These are phyloP conservation scores for Caenorhabditis afra DNA, from an alignment of 2,888 invertebrate species.

Conservation along the genomic window DNA sequence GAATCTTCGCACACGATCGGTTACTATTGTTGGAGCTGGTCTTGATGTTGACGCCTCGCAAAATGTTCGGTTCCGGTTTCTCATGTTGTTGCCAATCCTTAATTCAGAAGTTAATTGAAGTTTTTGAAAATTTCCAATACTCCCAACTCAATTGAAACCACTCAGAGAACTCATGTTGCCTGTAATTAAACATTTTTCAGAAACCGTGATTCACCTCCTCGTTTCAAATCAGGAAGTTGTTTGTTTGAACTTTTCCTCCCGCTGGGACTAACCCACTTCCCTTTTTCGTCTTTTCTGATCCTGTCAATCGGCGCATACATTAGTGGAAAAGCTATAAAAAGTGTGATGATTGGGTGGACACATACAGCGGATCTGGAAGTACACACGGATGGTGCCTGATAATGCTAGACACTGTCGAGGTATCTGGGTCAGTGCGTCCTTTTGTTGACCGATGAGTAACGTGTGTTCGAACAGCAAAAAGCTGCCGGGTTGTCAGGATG, in stretches of 20 bases:
- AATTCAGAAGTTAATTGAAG: background rate
- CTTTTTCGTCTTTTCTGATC: background rate
- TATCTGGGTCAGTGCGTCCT: conserved; percentile 45
- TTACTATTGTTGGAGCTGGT: too few relatives aligned
- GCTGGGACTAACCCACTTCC: conserved; percentile 51
- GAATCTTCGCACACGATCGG: background rate
- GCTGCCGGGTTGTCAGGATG: background rate
- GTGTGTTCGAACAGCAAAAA: conserved; percentile 7
- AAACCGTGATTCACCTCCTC: conserved; percentile 5
- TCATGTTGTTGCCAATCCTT: too few relatives aligned
- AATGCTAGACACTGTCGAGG: conserved; percentile 21
- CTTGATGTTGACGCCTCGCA: too few relatives aligned
- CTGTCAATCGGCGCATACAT: conserved; percentile 20
- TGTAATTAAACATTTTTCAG: conserved; percentile 3
- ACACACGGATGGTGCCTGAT: conserved; percentile 38
- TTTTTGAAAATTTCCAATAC: background rate
- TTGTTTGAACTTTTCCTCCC: conserved; percentile 37
- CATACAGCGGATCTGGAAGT: conserved; percentile 10
- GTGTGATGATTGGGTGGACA: conserved; percentile 30
- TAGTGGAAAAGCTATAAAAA: conserved; percentile 44
- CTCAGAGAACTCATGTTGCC: too few relatives aligned
- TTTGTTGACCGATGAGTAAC: conserved; percentile 29
- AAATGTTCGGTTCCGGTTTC: too few relatives aligned
- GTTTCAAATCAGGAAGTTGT: conserved; percentile 13
- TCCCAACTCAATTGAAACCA: background rate